Evolutionary conservation across 2,113 vertebrate genomes (phyloP).

Genomic region (Phocoena phocoena): DNA sequence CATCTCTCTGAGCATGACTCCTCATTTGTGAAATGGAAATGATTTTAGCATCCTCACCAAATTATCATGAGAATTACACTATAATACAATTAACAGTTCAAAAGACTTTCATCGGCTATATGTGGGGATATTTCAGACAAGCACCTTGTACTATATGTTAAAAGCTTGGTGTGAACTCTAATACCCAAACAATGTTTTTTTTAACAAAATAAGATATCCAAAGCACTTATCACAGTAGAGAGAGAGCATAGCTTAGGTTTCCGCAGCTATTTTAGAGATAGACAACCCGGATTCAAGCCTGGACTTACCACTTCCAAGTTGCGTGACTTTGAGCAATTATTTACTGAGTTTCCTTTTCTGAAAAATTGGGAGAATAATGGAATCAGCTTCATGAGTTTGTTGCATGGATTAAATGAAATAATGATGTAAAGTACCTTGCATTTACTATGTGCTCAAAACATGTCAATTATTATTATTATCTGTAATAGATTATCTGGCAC

Average conservation of each 20-base stretch:
- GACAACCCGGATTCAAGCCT: not conserved
- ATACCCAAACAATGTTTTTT: not conserved
- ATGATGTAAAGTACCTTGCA: not conserved
- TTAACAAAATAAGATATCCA: conserved; percentile 3
- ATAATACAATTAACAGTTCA: not conserved
- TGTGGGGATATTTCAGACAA: not conserved
- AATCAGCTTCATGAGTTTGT: not conserved
- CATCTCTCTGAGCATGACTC: not conserved
- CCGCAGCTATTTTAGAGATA: not conserved
- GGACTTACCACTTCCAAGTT: not conserved
- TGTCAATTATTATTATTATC: not conserved
- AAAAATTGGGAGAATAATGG: not conserved
- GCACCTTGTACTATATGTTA: not conserved
- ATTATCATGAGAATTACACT: not conserved
- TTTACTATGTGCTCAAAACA: not conserved
- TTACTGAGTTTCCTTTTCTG: not conserved
- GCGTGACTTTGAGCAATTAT: not conserved
- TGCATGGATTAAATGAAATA: not conserved
- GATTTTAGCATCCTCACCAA: not conserved
- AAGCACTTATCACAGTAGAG: not conserved
- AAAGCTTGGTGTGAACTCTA: not conserved
- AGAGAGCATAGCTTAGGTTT: not conserved
- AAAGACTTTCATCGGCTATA: not conserved
- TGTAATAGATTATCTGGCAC: not conserved
- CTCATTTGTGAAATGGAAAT: conserved; percentile 16